phyloP scores from a whole-genome alignment of 2,888 invertebrate species.

The Herminia tarsipennalis region DNA sequence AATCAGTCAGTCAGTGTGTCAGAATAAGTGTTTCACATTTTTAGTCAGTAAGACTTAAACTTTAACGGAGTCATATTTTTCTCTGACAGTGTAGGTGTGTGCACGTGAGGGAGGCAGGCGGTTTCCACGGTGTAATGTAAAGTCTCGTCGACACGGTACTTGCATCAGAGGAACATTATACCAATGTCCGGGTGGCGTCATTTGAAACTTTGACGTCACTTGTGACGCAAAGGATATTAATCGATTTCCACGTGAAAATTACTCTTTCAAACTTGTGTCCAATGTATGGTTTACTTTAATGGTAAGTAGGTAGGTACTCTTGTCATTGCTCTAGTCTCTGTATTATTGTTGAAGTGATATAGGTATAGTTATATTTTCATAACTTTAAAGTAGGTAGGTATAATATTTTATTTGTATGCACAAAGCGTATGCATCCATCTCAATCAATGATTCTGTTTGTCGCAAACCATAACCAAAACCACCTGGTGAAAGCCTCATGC shows the following conservation, averaged over 20 bases:
- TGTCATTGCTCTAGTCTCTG: no score
- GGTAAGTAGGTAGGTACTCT: no score
- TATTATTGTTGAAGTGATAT: no score
- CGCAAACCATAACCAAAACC: no score
- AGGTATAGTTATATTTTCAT: no score
- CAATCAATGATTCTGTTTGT: no score
- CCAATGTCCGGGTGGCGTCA: slow-evolving; percentile 21
- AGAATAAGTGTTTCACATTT: no score
- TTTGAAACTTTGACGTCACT: slow-evolving; percentile 27
- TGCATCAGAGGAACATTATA: slow-evolving; percentile 40
- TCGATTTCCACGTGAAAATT: slow-evolving; percentile 7
- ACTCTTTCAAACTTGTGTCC: background rate
- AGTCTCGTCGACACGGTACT: slow-evolving; percentile 46
- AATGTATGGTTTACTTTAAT: background rate
- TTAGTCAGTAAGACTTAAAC: slow-evolving; percentile 18
- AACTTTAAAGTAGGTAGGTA: no score
- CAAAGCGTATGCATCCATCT: no score
- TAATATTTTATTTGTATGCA: no score
- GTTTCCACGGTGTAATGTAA: slow-evolving; percentile 47
- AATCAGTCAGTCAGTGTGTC: no score
- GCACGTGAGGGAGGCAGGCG: slow-evolving; percentile 21
- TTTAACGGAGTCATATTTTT: slow-evolving; percentile 37
- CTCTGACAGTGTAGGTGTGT: slow-evolving; percentile 37
- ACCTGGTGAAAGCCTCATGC: no score
- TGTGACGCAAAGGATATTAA: slow-evolving; percentile 16